These are phyloP conservation scores for Stratiomys singularior DNA, from an alignment of 2,888 invertebrate species.

Conservation along the genomic window DNA sequence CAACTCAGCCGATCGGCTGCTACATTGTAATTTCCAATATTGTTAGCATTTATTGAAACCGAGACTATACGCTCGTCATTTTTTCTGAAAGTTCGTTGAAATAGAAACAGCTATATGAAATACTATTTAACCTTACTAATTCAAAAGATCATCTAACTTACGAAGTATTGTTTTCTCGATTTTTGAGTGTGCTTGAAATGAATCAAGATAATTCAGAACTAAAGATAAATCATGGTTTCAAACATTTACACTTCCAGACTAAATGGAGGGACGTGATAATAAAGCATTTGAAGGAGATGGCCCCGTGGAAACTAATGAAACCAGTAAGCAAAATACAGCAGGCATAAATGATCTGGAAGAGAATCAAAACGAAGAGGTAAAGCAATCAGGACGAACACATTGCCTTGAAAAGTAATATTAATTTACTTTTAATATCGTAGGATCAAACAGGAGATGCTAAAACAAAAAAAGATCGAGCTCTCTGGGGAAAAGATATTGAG, in stretches of 20 bases:
- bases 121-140: too few species aligned
- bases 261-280: slow-evolving; percentile 58
- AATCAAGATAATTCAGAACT: too few species aligned
- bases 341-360: slow-evolving; percentile 47
- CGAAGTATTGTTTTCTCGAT: too few species aligned
- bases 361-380: not conserved
- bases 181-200: too few species aligned
- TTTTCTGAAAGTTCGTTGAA: too few species aligned
- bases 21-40: too few species aligned
- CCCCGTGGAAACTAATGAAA: slow-evolving; percentile 50
- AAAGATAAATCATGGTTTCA: too few species aligned
- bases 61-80: too few species aligned
- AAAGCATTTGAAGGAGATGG: slow-evolving; percentile 62
- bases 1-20: too few species aligned
- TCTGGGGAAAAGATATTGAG: slow-evolving; percentile 65
- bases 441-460: slow-evolving; percentile 11
- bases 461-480: slow-evolving; percentile 58
- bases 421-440: not conserved
- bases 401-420: not conserved
- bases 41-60: too few species aligned
- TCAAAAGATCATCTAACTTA: too few species aligned
- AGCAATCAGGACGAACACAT: not conserved
- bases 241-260: slow-evolving; percentile 31
- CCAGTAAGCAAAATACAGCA: slow-evolving; percentile 47
- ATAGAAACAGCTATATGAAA: too few species aligned